These are phyloP conservation scores for Ladona fulva DNA, from an alignment of 1,140 invertebrate genomes.

Conservation along the genomic window DNA sequence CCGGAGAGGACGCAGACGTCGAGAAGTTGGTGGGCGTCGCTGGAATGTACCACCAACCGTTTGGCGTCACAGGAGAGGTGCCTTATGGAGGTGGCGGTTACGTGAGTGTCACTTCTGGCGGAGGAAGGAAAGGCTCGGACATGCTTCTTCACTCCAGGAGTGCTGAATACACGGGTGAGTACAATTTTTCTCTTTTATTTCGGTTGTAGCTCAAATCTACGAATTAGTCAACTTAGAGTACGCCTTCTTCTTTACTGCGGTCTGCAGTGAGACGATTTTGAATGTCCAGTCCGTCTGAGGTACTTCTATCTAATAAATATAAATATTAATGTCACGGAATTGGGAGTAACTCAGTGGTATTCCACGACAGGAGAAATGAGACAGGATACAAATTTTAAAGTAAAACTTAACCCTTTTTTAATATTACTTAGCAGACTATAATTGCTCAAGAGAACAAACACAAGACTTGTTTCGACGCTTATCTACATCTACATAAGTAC, in stretches of 20 bases:
- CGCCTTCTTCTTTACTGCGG: not conserved
- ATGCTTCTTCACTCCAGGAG: conserved; percentile 18
- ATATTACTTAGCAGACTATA: too few species aligned
- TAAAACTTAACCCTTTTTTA: too few species aligned
- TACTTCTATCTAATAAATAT: too few species aligned
- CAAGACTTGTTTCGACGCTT: too few species aligned
- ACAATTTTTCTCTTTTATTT: not conserved
- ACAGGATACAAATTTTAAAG: too few species aligned
- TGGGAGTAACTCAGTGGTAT: too few species aligned
- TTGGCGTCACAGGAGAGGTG: not conserved
- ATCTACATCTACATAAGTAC: too few species aligned
- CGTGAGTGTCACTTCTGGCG: conserved; percentile 19
- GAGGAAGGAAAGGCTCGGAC: not conserved
- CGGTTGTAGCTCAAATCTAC: not conserved
- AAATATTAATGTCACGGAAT: too few species aligned
- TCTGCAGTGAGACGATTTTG: too few species aligned
- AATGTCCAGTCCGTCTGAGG: too few species aligned
- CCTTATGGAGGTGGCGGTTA: not conserved
- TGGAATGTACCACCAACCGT: not conserved
- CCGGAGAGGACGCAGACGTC: conserved; percentile 39
- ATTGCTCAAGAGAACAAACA: too few species aligned
- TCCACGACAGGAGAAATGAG: too few species aligned
- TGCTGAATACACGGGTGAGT: conserved; percentile 29
- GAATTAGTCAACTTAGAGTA: not conserved
- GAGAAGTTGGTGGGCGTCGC: conserved; percentile 25